phyloP scores from a whole-genome alignment of 2,797 vertebrate genomes.

The Zenarchopterus dispar region DNA sequence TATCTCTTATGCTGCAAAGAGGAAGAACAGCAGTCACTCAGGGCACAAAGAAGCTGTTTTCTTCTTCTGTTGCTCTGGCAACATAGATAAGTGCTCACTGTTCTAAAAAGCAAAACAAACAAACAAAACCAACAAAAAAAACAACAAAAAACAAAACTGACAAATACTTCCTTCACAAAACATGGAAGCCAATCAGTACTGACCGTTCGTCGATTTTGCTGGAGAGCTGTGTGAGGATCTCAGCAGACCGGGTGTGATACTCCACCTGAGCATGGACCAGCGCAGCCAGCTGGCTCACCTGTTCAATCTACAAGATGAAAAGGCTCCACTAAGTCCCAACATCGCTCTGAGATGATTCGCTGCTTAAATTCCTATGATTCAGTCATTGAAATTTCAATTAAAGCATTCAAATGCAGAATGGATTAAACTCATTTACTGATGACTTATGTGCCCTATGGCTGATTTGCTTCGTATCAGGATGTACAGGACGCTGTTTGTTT shows the following conservation, averaged over 20 bases:
- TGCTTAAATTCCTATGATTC: background rate
- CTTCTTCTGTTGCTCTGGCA: background rate
- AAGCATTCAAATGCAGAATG: no score
- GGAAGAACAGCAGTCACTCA: background rate
- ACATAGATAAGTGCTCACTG: background rate
- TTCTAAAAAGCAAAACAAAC: background rate
- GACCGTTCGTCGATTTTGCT: constrained; percentile 93
- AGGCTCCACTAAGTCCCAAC: constrained; percentile 7
- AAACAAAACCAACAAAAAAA: no score
- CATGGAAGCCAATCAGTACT: constrained; percentile 33
- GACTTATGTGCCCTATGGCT: no score
- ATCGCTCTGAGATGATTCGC: background rate
- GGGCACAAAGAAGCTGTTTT: background rate
- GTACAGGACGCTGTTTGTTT: no score
- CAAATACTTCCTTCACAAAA: background rate
- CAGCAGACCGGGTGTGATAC: constrained; percentile 92
- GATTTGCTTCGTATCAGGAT: no score
- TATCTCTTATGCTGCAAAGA: constrained; percentile 90
- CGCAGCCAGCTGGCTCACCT: constrained; percentile 96
- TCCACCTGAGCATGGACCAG: constrained; percentile 96
- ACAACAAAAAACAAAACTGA: no score
- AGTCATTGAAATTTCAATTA: no score
- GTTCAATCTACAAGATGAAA: constrained; percentile 87
- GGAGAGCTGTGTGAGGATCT: constrained; percentile 93
- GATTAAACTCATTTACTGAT: no score